These are phyloP conservation scores for Lissocephala sabroskyi DNA, from an alignment of 2,888 invertebrate genomes.

Conservation along the genomic window DNA sequence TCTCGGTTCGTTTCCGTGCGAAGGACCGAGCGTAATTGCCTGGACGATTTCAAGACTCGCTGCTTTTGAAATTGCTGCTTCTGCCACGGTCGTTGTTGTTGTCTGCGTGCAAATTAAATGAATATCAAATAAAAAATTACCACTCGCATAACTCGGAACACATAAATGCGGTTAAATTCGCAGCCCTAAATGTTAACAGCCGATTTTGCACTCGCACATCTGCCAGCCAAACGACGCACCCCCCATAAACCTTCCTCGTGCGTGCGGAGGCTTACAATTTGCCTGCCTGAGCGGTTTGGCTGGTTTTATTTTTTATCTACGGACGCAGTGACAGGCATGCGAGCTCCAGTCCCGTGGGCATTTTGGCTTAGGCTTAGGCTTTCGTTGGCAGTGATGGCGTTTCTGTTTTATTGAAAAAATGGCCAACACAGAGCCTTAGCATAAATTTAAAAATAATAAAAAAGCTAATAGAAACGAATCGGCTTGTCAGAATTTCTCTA, in stretches of 20 bases:
- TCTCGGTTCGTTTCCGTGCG: constrained; percentile 38
- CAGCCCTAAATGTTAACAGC: constrained; percentile 61
- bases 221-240: constrained; percentile 20
- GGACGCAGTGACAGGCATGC: too few species aligned
- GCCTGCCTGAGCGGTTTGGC: constrained; percentile 26
- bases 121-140: constrained; percentile 47
- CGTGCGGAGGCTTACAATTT: constrained; percentile 22
- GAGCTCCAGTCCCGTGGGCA: too few species aligned
- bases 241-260: constrained; percentile 23
- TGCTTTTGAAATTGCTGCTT: constrained; percentile 27
- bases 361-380: too few species aligned
- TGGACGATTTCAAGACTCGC: constrained; percentile 34
- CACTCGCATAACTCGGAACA: neutral
- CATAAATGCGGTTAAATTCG: constrained; percentile 40
- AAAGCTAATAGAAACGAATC: too few species aligned
- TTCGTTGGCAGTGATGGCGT: too few species aligned
- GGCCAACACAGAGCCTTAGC: too few species aligned
- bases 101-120: constrained; percentile 62
- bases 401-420: too few species aligned
- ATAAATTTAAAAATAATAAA: too few species aligned
- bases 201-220: constrained; percentile 40
- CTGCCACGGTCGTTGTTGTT: too few species aligned
- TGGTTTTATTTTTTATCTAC: too few species aligned
- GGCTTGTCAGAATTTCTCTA: too few species aligned
- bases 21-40: constrained; percentile 43